These are phyloP conservation scores for Agrilus biguttatus DNA, from an alignment of 2,888 invertebrate species.

Conservation along the genomic window DNA sequence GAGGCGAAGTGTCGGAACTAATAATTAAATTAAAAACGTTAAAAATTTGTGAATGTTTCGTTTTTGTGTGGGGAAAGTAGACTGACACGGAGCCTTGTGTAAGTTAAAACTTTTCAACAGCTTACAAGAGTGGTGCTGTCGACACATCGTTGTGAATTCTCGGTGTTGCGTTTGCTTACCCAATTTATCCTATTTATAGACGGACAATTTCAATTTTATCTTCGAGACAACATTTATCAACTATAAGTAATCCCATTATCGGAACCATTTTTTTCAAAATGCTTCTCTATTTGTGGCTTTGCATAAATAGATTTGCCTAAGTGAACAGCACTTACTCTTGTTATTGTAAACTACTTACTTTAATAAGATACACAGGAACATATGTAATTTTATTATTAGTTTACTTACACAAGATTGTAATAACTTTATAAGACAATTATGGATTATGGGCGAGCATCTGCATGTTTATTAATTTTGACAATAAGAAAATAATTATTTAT, in stretches of 20 bases:
- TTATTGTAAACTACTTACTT: conserved; percentile 15
- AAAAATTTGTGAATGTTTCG: too few relatives aligned
- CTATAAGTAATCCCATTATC: conserved; percentile 17
- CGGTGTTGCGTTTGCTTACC: neutral
- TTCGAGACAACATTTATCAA: conserved; percentile 14
- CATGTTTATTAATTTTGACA: neutral
- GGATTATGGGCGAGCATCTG: neutral
- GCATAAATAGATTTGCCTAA: conserved; percentile 23
- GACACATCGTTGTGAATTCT: too few relatives aligned
- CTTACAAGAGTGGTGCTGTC: too few relatives aligned
- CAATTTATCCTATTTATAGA: conserved; percentile 17
- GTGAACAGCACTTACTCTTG: conserved; percentile 14
- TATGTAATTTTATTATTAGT: conserved; percentile 1
- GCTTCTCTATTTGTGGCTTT: conserved; percentile 17
- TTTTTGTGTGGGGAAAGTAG: too few relatives aligned
- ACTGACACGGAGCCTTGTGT: too few relatives aligned
- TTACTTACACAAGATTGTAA: neutral
- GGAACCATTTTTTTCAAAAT: conserved; percentile 20
- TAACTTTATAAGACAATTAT: neutral
- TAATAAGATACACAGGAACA: conserved; percentile 4
- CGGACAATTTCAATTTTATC: conserved; percentile 14
- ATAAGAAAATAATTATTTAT: neutral
- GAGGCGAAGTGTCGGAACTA: too few relatives aligned
- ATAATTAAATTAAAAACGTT: too few relatives aligned
- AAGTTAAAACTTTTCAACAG: too few relatives aligned